phyloP scores from a whole-genome alignment of 2,113 vertebrate genomes.

The Kryptolebias marmoratus region DNA sequence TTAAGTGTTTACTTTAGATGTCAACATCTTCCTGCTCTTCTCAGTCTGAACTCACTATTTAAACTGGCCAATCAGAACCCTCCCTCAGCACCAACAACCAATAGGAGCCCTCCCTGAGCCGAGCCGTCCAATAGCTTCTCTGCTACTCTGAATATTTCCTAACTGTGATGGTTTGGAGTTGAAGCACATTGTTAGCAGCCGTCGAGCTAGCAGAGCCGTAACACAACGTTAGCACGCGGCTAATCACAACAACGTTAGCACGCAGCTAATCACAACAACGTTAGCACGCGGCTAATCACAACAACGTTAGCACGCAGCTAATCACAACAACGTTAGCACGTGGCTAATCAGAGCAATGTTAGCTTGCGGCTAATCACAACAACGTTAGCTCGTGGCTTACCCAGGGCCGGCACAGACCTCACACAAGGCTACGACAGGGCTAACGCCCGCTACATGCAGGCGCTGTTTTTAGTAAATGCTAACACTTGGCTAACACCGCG shows the following conservation, averaged over 20 bases:
- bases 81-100: constrained; percentile 30
- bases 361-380: neutral
- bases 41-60: constrained; percentile 66
- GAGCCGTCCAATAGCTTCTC: neutral
- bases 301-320: constrained; percentile 10
- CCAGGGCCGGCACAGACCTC: constrained; percentile 1
- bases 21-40: constrained; percentile 59
- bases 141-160: constrained; percentile 28
- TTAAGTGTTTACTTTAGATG: constrained; percentile 36
- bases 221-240: constrained; percentile 6
- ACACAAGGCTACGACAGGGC: constrained; percentile 13
- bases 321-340: neutral
- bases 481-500: constrained; percentile 6
- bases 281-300: neutral
- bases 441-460: constrained; percentile 1
- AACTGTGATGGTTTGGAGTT: constrained; percentile 2
- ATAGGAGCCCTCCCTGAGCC: constrained; percentile 12
- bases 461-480: neutral
- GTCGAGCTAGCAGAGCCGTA: no score
- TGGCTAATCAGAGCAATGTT: neutral
- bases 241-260: neutral
- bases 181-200: constrained; percentile 38
- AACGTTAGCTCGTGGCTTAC: constrained; percentile 1
- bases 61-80: constrained; percentile 60
- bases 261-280: neutral